phyloP scores from a whole-genome alignment of 1,140 invertebrate genomes.

The Zaprionus africanus region DNA sequence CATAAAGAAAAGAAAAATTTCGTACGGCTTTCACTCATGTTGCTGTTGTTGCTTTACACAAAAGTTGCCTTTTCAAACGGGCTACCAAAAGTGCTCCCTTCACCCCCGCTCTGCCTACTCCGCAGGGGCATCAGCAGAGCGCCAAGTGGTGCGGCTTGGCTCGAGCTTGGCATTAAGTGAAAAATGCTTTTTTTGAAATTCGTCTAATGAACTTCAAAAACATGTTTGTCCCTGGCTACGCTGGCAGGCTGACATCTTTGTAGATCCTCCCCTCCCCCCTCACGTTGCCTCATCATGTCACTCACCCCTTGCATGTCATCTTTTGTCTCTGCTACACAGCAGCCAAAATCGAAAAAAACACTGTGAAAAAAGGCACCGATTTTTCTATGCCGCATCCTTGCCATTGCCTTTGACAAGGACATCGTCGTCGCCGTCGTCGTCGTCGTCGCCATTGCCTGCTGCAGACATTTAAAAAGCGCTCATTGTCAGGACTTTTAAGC shows the following conservation, averaged over 20 bases:
- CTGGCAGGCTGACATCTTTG: slow-evolving; percentile 50
- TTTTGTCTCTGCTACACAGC: slow-evolving; percentile 70
- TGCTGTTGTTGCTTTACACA: slow-evolving; percentile 53
- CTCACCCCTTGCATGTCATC: slow-evolving; percentile 67
- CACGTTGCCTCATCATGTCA: slow-evolving; percentile 18
- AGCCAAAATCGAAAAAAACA: slow-evolving; percentile 16
- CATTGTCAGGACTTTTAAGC: slow-evolving; percentile 67
- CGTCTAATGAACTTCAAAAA: slow-evolving; percentile 84
- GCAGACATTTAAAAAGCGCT: slow-evolving; percentile 82
- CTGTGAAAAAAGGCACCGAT: slow-evolving; percentile 53
- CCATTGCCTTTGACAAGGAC: slow-evolving; percentile 74
- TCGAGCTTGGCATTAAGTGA: slow-evolving; percentile 77
- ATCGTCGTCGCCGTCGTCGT: slow-evolving; percentile 38
- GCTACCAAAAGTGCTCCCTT: slow-evolving; percentile 62
- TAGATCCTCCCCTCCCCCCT: not conserved
- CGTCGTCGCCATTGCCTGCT: slow-evolving; percentile 50
- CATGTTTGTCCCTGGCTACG: slow-evolving; percentile 69
- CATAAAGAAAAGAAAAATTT: slow-evolving; percentile 81
- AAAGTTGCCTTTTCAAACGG: slow-evolving; percentile 74
- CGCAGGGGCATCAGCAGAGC: slow-evolving; percentile 38
- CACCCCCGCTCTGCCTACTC: not conserved
- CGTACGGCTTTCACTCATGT: slow-evolving; percentile 66
- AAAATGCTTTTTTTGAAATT: slow-evolving; percentile 69
- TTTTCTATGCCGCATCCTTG: slow-evolving; percentile 68
- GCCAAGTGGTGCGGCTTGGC: slow-evolving; percentile 57